Percentiles rank a stretch among this genome's conserved stretches.
phyloP scores from a whole-genome alignment of 2,888 invertebrate genomes.

The Corbicula japonica region DNA sequence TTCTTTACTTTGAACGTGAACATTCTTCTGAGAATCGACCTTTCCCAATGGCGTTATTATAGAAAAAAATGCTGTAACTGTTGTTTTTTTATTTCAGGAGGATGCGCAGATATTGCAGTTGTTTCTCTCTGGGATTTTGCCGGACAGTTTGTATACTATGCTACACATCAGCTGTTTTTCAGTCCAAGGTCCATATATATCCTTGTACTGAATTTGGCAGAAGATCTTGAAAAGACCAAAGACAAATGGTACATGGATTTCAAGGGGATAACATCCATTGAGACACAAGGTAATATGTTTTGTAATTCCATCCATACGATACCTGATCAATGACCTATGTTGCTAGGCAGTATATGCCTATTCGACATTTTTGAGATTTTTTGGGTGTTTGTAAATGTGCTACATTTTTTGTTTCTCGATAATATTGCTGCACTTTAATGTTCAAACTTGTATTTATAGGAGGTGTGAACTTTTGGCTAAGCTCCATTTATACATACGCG shows the following conservation, averaged over 20 bases:
- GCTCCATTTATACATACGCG: constrained; percentile 54
- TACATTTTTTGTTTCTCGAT: too few species aligned
- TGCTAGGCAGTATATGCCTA: too few species aligned
- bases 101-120: constrained; percentile 25
- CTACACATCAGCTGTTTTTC: constrained; percentile 61
- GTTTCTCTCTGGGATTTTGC: constrained; percentile 65
- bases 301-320: too few species aligned
- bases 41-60: too few species aligned
- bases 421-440: too few species aligned
- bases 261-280: constrained; percentile 38
- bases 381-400: too few species aligned
- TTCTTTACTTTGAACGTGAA: too few species aligned
- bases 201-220: constrained; percentile 47
- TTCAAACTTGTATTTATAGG: too few species aligned
- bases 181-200: constrained; percentile 55
- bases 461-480: constrained; percentile 56
- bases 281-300: constrained; percentile 53
- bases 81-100: constrained; percentile 10
- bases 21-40: not conserved
- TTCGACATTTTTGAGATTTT: too few species aligned
- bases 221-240: constrained; percentile 44
- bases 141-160: constrained; percentile 60
- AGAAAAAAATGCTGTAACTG: not conserved
- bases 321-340: not conserved
- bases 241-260: constrained; percentile 59